A percentile compares a stretch with the other conserved stretches of the same genome.
Conservation (phyloP, 92 coral and sea anemone genomes). For the Heliopora coerulea region DNA sequence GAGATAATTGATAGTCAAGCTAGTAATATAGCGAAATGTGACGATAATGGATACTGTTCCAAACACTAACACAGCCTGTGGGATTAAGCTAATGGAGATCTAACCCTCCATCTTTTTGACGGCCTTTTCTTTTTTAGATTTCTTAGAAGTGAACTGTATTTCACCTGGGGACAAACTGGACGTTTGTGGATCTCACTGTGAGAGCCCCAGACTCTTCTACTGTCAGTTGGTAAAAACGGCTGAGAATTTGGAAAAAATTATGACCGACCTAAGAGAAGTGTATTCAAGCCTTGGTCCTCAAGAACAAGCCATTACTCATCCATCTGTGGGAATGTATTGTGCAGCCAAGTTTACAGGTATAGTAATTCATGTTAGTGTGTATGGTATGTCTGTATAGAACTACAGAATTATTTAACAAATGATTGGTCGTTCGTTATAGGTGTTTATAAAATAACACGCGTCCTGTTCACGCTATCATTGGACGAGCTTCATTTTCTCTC, state of each 20-base stretch:
- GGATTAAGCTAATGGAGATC: too few relatives aligned
- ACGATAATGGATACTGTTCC: too few relatives aligned
- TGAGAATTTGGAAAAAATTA: constrained; percentile 37
- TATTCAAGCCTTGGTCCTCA: constrained; percentile 64
- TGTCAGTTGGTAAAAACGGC: constrained; percentile 70
- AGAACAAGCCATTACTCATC: constrained; percentile 53
- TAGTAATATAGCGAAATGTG: too few relatives aligned
- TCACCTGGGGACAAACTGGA: constrained; percentile 23
- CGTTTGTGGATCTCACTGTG: constrained; percentile 48
- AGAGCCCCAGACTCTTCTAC: constrained; percentile 68
- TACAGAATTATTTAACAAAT: too few relatives aligned
- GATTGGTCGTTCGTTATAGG: too few relatives aligned
- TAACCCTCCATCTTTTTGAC: too few relatives aligned
- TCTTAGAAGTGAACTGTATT: background rate
- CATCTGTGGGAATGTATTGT: constrained; percentile 68
- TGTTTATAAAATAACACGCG: too few relatives aligned
- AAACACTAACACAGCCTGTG: too few relatives aligned
- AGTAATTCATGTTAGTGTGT: background rate
- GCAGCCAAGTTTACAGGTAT: constrained; percentile 67
- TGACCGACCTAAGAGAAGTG: constrained; percentile 64
- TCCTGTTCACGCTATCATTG: too few relatives aligned
- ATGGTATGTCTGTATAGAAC: too few relatives aligned
- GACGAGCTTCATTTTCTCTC: too few relatives aligned
- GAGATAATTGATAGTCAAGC: too few relatives aligned
- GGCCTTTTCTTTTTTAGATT: constrained; percentile 13